Evolutionary conservation across 2,113 vertebrate species (phyloP).

Genomic region (Leptocoma aspasia): DNA sequence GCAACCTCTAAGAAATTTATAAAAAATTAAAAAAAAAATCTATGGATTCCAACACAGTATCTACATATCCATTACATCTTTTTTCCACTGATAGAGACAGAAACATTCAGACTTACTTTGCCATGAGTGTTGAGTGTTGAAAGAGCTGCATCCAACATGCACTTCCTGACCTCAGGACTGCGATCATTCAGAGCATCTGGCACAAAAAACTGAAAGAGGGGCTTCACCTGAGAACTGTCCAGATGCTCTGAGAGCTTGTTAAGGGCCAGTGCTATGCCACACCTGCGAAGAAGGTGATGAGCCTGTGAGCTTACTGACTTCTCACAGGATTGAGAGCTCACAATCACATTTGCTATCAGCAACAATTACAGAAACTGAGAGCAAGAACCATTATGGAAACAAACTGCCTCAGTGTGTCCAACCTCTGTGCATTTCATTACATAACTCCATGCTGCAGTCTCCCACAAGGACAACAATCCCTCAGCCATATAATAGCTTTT

Average conservation of each 20-base stretch:
- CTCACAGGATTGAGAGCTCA: neutral
- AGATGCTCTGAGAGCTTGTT: conserved; percentile 92
- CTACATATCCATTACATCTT: neutral
- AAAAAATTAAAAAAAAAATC: neutral
- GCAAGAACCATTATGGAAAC: neutral
- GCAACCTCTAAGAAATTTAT: neutral
- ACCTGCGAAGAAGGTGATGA: conserved; percentile 70
- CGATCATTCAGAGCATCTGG: conserved; percentile 97
- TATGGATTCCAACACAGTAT: neutral
- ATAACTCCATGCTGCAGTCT: neutral
- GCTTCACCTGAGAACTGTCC: conserved; percentile 89
- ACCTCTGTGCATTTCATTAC: neutral
- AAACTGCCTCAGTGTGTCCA: neutral
- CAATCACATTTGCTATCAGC: neutral
- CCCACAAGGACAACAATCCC: neutral
- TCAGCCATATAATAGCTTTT: neutral
- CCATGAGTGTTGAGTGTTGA: conserved; percentile 93
- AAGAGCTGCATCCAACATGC: conserved; percentile 95
- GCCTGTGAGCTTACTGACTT: neutral
- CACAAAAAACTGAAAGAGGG: conserved; percentile 96
- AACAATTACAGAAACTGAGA: neutral
- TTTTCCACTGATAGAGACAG: neutral
- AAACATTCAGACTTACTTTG: conserved; percentile 77
- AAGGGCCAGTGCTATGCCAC: conserved; percentile 91
- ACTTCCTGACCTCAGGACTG: conserved; percentile 89